These are phyloP conservation scores for Brachionus rotundiformis DNA, from an alignment of 1,140 invertebrate genomes.

Conservation along the genomic window DNA sequence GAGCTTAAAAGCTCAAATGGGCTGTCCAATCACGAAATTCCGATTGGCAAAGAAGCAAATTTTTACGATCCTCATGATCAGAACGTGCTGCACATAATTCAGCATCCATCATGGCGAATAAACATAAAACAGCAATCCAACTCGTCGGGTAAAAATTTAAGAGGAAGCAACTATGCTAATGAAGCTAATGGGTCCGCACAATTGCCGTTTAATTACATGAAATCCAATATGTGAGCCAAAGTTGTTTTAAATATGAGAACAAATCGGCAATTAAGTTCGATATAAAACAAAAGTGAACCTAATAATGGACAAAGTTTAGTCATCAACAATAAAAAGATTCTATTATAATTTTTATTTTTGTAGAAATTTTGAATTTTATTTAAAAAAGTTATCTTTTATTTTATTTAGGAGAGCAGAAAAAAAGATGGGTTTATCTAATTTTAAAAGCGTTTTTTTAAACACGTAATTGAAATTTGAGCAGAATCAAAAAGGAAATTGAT, in stretches of 20 bases:
- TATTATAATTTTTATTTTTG: constrained; percentile 15
- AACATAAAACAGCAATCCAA: constrained; percentile 45
- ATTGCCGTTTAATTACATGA: constrained; percentile 43
- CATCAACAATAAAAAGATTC: neutral
- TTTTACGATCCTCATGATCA: neutral
- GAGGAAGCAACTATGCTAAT: neutral
- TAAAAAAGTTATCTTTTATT: neutral
- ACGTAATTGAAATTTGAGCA: neutral
- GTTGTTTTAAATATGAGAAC: neutral
- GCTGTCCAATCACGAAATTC: neutral
- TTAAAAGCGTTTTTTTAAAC: neutral
- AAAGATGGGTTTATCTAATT: neutral
- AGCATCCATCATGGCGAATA: constrained; percentile 51
- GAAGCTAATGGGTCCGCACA: constrained; percentile 11
- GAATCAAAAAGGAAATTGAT: too few relatives aligned
- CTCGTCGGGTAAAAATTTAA: neutral
- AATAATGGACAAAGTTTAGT: constrained; percentile 20
- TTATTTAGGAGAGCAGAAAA: too few relatives aligned
- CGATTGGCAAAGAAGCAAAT: neutral
- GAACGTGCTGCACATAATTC: constrained; percentile 46
- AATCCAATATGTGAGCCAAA: constrained; percentile 26
- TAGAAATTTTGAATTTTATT: neutral
- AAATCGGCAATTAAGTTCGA: neutral
- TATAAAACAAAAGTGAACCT: neutral
- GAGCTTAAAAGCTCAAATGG: neutral